These are phyloP conservation scores for Cranoglanis bouderius DNA, from an alignment of 2,113 vertebrate species.

Conservation along the genomic window DNA sequence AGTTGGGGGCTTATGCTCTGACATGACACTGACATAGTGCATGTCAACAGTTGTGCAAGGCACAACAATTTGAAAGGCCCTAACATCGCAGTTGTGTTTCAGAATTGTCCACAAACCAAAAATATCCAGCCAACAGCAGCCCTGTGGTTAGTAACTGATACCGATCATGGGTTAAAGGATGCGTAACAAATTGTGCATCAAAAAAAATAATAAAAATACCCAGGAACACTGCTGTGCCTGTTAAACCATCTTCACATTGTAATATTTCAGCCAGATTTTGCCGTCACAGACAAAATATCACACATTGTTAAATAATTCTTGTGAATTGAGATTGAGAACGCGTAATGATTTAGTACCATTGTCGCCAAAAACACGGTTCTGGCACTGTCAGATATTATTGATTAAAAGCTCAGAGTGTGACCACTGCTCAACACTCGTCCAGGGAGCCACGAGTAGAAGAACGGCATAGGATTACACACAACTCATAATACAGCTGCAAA, in stretches of 20 bases:
- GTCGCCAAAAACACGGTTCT: background rate
- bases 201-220: background rate
- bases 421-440: background rate
- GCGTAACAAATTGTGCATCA: background rate
- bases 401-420: background rate
- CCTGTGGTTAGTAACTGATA: background rate
- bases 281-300: background rate
- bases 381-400: background rate
- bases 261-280: background rate
- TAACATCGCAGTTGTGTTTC: background rate
- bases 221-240: background rate
- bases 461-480: no score
- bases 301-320: background rate
- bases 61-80: background rate
- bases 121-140: background rate
- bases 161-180: background rate
- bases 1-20: background rate
- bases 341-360: background rate
- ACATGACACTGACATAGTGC: background rate
- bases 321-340: background rate
- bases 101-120: background rate
- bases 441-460: background rate
- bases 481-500: background rate
- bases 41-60: background rate
- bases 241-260: background rate